A percentile compares a stretch with the other conserved stretches of the same genome.
Evolutionary conservation across 2,888 invertebrate species (phyloP).

Genomic region (Eristalinus sepulchralis): DNA sequence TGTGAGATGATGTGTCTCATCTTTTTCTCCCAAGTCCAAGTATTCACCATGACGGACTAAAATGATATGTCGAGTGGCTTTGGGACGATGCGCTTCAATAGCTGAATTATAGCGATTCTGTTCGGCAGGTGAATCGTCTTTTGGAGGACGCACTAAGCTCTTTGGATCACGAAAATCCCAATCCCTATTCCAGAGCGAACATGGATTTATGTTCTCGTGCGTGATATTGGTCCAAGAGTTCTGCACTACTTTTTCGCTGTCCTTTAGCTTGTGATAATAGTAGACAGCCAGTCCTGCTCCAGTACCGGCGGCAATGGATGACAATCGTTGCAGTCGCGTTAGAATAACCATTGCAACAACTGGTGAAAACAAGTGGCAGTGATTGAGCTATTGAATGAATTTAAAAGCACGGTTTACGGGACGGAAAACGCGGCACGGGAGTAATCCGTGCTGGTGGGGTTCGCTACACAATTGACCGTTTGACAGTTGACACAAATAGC

Average conservation of each 20-base stretch:
- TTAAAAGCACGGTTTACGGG: not conserved
- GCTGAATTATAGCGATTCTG: slow-evolving; percentile 87
- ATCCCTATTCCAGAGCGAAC: slow-evolving; percentile 90
- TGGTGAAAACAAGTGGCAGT: not conserved
- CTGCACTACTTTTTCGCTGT: slow-evolving; percentile 81
- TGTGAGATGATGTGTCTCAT: slow-evolving; percentile 89
- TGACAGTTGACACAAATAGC: not conserved
- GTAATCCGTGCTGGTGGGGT: not conserved
- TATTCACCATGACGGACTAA: slow-evolving; percentile 98
- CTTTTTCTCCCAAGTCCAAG: slow-evolving; percentile 86
- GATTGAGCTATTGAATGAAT: not conserved
- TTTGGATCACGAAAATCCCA: slow-evolving; percentile 94
- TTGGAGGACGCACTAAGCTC: slow-evolving; percentile 85
- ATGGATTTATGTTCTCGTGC: slow-evolving; percentile 73
- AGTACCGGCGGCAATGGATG: slow-evolving; percentile 84
- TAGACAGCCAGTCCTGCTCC: slow-evolving; percentile 85
- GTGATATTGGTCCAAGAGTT: slow-evolving; percentile 86
- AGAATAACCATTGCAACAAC: slow-evolving; percentile 65
- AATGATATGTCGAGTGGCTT: slow-evolving; percentile 87
- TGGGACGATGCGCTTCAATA: slow-evolving; percentile 84
- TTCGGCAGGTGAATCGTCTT: slow-evolving; percentile 82
- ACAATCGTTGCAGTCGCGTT: slow-evolving; percentile 74
- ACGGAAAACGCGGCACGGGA: not conserved
- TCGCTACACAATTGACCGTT: not conserved
- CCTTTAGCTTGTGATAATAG: slow-evolving; percentile 82